Evolutionary conservation across 2,113 vertebrate species (phyloP), one percentile per base, ranked within the genome.

Genomic region (Sporophila hypoxantha): DNA sequence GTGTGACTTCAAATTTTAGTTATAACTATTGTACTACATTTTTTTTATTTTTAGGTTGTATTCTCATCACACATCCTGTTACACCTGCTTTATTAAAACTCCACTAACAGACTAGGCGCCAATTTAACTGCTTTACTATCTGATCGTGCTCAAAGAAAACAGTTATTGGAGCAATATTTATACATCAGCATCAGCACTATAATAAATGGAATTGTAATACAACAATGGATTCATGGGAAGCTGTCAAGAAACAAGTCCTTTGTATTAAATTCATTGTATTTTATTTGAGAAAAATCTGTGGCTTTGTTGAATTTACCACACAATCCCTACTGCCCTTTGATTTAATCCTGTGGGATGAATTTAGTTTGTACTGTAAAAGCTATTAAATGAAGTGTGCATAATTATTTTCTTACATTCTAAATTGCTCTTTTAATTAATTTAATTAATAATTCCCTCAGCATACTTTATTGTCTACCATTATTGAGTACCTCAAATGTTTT

Each of bases 361-460:
- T 82, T 30, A 59, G 17, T 21, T 88, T 87, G 67, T 85, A 65
- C 39, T 61, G 57, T 87, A 84, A 91, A 94, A 67, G 19, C 17
- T 23, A 67, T 30, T 44, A 85, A 91, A 78, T 78, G 29, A 92
- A 90, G 57, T 59, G 27, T 64, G 52, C 25, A 53, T 70, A 82
- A 90, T 79, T 27, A 70, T 76, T 83, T 68, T 47, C 20, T 82
- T 70, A 79, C 49, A 87, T 84, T 55, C 76, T 39, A 59, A 88
- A 73, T 17, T 79, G 39, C 18, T 88, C 34, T 76, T 91, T 90
- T 76, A 94, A 88, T 88, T 88, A 86, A 88, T 12, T 79, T 68
- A 91, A 89, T 10, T 82, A 53, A 42, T 27, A 64, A 70, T 70
- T 91, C 89, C 27, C 68, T 85, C 39, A 74, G 22, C 53, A 56